Base-by-base conservation (phyloP, 2,797 vertebrate species). In the Sardinella longiceps region DNA sequence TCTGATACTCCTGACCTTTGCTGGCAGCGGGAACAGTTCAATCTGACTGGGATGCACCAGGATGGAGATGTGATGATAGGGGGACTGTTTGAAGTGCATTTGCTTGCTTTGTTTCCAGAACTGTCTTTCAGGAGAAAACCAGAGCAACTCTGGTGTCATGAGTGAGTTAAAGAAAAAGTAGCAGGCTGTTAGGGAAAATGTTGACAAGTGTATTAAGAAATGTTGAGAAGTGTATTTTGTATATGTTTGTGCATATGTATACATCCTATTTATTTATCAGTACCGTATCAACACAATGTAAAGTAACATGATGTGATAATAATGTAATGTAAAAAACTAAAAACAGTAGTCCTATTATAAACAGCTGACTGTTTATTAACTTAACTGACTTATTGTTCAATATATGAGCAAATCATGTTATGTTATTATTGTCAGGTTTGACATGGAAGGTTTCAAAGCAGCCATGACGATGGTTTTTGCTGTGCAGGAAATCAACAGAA, bases 401-500 rank as follows among this genome's bases (percentile, higher is more conserved):
- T 53, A 53, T 20, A 53, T 53, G n/a, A 37, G 4, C 15, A 18
- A 37, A 10, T 15, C 6, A 0, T 70, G 5, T 2, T 66, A 66
- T 37, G 15, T 37, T 37, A 15, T 37, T 18, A 18, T 70, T 70
- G 10, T 82, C 86, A 94, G 93, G 82, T 90, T 94, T 88, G 88
- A 93, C 81, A 83, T 91, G 82, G 30, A 84, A 85, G 92, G 89
- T 15, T 93, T 93, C 53, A 88, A 90, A 58, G 86, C 88, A 39
- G 92, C 90, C n/a, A 89, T 91, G 84, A 92, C 92, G n/a, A 94
- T 95, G 94, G 91, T 87, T 23, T 95, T 92, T 88, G 91, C 93
- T 20, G 89, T 94, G 50, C 88, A 95, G 46, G 93, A 95, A 84
- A 93, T 95, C 84, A 96, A 96, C 90, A 93, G 81, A 46, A 92